Percentiles rank a stretch among this genome's conserved stretches.
These are phyloP conservation scores for Ciconia boyciana DNA, from an alignment of 2,113 vertebrate genomes.

Conservation along the genomic window DNA sequence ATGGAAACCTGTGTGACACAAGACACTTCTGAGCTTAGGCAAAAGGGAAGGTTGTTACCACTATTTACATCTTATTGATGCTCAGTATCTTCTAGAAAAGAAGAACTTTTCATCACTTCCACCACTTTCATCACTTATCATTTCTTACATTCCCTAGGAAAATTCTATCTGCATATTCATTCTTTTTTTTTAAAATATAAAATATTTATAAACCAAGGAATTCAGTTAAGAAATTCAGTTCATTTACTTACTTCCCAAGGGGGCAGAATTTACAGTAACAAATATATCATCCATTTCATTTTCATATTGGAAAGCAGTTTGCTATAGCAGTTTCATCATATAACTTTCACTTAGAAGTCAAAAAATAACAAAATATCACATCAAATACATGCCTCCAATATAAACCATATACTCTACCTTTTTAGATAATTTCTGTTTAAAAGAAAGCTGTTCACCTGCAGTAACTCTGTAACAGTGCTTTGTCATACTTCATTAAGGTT, in stretches of 20 bases:
- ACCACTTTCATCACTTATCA: background rate
- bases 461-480: background rate
- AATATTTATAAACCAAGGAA: background rate
- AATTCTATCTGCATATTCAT: background rate
- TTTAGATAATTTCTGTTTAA: background rate
- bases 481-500: background rate
- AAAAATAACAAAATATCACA: background rate
- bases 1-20: background rate
- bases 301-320: background rate
- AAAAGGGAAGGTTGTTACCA: background rate
- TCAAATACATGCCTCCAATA: background rate
- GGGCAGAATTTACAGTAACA: background rate
- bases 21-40: background rate
- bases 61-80: background rate
- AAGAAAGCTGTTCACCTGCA: background rate
- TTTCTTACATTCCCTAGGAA: background rate
- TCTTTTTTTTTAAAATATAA: background rate
- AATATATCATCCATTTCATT: background rate
- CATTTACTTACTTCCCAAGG: background rate
- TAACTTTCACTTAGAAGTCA: background rate
- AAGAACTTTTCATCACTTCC: too few relatives aligned
- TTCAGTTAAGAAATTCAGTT: background rate
- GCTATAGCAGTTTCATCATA: background rate
- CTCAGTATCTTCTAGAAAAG: background rate
- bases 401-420: background rate